These are phyloP conservation scores for Papilio machaon DNA, from an alignment of 1,140 invertebrate genomes.

Conservation along the genomic window DNA sequence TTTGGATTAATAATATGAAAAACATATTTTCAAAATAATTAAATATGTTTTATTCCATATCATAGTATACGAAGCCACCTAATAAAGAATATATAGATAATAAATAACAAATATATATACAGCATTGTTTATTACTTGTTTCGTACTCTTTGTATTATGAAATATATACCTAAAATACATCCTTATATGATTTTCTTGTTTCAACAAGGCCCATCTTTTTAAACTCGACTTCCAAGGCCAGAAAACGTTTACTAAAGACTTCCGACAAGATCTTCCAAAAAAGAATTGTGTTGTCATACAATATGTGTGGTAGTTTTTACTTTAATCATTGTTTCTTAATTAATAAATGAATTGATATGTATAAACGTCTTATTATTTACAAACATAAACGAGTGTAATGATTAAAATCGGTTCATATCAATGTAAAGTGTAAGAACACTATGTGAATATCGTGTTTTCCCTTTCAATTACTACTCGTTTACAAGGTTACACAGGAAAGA, in stretches of 20 bases:
- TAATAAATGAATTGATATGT: not conserved
- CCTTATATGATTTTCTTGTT: not conserved
- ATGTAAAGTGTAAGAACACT: no score
- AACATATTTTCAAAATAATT: not conserved
- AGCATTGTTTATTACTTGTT: not conserved
- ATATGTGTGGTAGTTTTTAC: not conserved
- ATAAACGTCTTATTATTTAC: not conserved
- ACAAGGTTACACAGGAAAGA: not conserved
- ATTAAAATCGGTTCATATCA: no score
- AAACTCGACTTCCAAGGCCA: not conserved
- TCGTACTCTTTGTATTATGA: not conserved
- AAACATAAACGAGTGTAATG: not conserved
- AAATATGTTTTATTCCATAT: not conserved
- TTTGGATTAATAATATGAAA: not conserved
- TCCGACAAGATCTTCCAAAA: slow-evolving; percentile 6
- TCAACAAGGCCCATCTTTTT: not conserved
- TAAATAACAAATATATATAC: not conserved
- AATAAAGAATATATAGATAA: not conserved
- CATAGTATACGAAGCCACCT: not conserved
- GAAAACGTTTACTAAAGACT: not conserved
- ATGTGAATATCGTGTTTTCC: not conserved
- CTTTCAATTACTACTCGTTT: not conserved
- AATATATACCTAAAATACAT: not conserved
- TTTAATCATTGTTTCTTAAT: not conserved
- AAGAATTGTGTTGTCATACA: not conserved